phyloP scores from a whole-genome alignment of 1,140 invertebrate species.

The Achroia grisella region DNA sequence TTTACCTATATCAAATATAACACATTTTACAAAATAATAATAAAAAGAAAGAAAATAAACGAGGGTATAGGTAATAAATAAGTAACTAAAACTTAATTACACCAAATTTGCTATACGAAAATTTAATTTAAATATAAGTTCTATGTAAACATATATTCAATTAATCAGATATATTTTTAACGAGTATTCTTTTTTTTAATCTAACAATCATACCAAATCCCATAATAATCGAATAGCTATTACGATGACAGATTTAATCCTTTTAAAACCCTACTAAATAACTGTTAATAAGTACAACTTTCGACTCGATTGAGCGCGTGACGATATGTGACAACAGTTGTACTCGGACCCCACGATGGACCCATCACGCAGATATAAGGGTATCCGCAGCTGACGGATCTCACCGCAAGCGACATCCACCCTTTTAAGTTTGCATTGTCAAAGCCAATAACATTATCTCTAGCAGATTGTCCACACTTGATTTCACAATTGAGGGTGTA shows the following conservation, averaged over 20 bases:
- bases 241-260: slow-evolving; percentile 39
- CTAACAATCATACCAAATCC: no score
- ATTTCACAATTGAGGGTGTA: background rate
- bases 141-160: no score
- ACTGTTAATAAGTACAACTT: slow-evolving; percentile 12
- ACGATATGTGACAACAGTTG: slow-evolving; percentile 53
- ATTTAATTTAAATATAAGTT: no score
- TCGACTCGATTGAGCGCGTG: slow-evolving; percentile 40
- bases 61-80: no score
- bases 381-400: slow-evolving; percentile 37
- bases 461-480: slow-evolving; percentile 4
- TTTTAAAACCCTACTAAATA: background rate
- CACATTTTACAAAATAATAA: no score
- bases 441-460: slow-evolving; percentile 12
- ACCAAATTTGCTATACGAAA: no score
- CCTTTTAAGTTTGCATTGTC: slow-evolving; percentile 1
- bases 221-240: slow-evolving; percentile 39
- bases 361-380: slow-evolving; percentile 21
- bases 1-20: no score
- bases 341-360: slow-evolving; percentile 28
- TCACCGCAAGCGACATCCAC: slow-evolving; percentile 22
- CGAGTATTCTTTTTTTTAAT: no score
- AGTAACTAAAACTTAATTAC: no score
- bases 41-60: no score
- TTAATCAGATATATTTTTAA: no score